phyloP scores from a whole-genome alignment of 2,888 invertebrate genomes.

The Heliconius hortense region DNA sequence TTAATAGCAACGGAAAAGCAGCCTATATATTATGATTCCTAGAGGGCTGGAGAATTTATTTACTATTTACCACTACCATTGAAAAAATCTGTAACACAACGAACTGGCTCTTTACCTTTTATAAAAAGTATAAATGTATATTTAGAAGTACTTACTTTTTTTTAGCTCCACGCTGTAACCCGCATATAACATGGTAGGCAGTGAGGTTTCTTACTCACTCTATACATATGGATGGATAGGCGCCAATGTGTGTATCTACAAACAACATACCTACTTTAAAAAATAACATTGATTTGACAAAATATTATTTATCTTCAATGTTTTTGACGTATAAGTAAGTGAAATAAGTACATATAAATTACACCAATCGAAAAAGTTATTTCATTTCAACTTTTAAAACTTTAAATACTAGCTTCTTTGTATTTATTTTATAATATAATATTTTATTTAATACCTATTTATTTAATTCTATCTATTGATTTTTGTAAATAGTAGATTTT shows the following conservation, averaged over 20 bases:
- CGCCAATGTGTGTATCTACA: neutral
- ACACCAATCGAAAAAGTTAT: neutral
- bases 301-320: neutral
- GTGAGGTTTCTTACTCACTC: no score
- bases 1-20: no score
- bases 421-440: neutral
- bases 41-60: neutral
- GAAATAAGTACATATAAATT: no score
- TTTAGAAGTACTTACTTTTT: neutral
- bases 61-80: neutral
- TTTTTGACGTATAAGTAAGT: neutral
- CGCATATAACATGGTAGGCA: no score
- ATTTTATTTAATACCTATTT: neutral
- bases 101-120: neutral
- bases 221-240: neutral
- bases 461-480: neutral
- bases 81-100: neutral
- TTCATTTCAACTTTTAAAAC: neutral
- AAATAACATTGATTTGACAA: neutral
- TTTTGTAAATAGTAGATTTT: conserved; percentile 26
- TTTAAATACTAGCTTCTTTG: neutral
- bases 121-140: neutral
- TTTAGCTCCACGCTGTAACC: no score
- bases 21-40: neutral
- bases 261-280: neutral